Conservation (phyloP, 2,113 vertebrate species). For the Plectropomus leopardus region DNA sequence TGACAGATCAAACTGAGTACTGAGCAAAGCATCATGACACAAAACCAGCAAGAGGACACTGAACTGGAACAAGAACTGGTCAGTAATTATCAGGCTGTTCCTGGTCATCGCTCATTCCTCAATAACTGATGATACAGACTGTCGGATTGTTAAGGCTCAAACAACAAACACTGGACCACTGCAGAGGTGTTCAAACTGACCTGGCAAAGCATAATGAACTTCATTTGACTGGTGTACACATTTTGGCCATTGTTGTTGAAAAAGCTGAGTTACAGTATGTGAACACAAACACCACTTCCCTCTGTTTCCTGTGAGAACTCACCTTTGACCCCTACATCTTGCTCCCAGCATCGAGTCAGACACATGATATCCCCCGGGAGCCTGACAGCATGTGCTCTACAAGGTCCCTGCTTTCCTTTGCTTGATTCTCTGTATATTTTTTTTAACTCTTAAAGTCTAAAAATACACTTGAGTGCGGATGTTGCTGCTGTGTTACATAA, state of each 20-base stretch:
- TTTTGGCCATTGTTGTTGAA: slow-evolving; percentile 31
- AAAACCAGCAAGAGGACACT: neutral
- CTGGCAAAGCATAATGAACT: slow-evolving; percentile 7
- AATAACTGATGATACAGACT: too few species aligned
- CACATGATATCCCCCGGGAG: slow-evolving; percentile 70
- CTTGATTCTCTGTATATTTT: slow-evolving; percentile 74
- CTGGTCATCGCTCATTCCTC: too few species aligned
- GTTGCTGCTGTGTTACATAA: slow-evolving; percentile 76
- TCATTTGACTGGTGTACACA: neutral
- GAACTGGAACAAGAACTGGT: too few species aligned
- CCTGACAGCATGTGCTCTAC: slow-evolving; percentile 53
- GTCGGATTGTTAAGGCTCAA: neutral
- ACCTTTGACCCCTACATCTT: slow-evolving; percentile 76
- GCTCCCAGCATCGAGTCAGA: slow-evolving; percentile 71
- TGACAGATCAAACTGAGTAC: neutral
- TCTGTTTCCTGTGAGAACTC: slow-evolving; percentile 81
- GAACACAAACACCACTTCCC: slow-evolving; percentile 79
- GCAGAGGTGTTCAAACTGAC: neutral
- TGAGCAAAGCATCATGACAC: neutral
- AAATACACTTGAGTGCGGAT: slow-evolving; percentile 79
- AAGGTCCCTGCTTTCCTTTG: slow-evolving; percentile 71
- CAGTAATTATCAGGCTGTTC: too few species aligned
- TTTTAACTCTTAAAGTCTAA: slow-evolving; percentile 74
- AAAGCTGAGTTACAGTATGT: slow-evolving; percentile 62
- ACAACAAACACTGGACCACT: neutral